Conservation (phyloP, 1,140 invertebrate genomes). For the Drosophila malerkotliana region DNA sequence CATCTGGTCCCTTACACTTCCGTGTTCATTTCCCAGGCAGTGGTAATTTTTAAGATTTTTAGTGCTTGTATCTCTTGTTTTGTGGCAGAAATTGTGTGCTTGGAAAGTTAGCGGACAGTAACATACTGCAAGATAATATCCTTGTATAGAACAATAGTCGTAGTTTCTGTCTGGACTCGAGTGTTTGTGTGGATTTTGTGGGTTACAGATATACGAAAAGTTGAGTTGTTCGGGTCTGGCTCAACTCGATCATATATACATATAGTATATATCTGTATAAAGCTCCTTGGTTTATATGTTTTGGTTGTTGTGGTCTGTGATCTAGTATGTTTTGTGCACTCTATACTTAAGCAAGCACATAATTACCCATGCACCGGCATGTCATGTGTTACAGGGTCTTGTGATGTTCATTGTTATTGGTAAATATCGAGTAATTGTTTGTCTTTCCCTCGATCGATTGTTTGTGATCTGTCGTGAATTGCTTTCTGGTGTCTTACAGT, state of each 20-base stretch:
- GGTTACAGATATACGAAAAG: constrained; percentile 44
- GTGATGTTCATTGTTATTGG: constrained; percentile 79
- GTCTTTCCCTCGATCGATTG: constrained; percentile 25
- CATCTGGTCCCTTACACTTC: neutral
- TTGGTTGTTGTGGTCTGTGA: constrained; percentile 32
- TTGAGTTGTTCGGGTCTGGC: constrained; percentile 20
- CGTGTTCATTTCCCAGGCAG: constrained; percentile 23
- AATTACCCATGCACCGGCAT: constrained; percentile 73
- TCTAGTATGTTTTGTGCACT: constrained; percentile 56
- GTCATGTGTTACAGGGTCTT: constrained; percentile 65
- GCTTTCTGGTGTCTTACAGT: constrained; percentile 57
- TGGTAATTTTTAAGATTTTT: constrained; percentile 79
- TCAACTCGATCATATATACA: constrained; percentile 38
- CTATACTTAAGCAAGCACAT: constrained; percentile 67
- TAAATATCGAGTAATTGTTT: constrained; percentile 40
- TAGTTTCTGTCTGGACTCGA: constrained; percentile 34
- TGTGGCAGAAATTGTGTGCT: constrained; percentile 71
- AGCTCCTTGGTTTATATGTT: constrained; percentile 65
- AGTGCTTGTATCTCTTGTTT: constrained; percentile 43
- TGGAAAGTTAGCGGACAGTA: constrained; percentile 69
- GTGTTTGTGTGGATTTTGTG: constrained; percentile 12
- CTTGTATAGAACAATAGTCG: constrained; percentile 29
- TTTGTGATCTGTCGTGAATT: constrained; percentile 44
- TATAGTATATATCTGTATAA: constrained; percentile 40
- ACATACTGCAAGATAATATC: constrained; percentile 53